Conservation (phyloP, 2,113 vertebrate species). For the Rattus norvegicus region DNA sequence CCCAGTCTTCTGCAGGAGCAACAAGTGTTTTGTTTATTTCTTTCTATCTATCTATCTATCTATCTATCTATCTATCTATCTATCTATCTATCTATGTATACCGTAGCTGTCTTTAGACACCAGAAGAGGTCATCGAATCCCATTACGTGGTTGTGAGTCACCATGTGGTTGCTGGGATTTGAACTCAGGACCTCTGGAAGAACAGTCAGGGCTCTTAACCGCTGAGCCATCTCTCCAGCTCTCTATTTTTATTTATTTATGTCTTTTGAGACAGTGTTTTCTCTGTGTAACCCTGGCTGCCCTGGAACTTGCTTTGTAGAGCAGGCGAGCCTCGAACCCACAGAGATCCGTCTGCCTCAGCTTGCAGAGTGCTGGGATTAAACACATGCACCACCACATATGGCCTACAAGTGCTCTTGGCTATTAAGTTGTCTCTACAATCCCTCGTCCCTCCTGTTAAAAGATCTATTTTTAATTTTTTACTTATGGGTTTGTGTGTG, state of each 20-base stretch:
- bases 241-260: neutral
- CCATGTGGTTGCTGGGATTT: too few relatives aligned
- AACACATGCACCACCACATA: neutral
- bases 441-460: neutral
- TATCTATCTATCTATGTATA: too few relatives aligned
- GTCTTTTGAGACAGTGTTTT: neutral
- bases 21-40: neutral
- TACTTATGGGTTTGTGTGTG: too few relatives aligned
- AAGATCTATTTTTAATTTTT: neutral
- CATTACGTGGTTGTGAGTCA: too few relatives aligned
- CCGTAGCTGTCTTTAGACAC: too few relatives aligned
- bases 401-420: neutral
- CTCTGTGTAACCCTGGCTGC: neutral
- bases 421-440: neutral
- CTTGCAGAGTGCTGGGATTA: neutral
- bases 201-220: too few relatives aligned
- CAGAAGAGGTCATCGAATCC: too few relatives aligned
- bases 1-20: neutral
- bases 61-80: too few relatives aligned
- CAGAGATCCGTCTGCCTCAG: neutral
- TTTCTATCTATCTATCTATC: too few relatives aligned
- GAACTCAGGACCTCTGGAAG: too few relatives aligned
- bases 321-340: neutral
- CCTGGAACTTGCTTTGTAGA: neutral
- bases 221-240: too few relatives aligned